These are phyloP conservation scores for Chelon labrosus DNA, from an alignment of 2,797 vertebrate species.

Conservation along the genomic window DNA sequence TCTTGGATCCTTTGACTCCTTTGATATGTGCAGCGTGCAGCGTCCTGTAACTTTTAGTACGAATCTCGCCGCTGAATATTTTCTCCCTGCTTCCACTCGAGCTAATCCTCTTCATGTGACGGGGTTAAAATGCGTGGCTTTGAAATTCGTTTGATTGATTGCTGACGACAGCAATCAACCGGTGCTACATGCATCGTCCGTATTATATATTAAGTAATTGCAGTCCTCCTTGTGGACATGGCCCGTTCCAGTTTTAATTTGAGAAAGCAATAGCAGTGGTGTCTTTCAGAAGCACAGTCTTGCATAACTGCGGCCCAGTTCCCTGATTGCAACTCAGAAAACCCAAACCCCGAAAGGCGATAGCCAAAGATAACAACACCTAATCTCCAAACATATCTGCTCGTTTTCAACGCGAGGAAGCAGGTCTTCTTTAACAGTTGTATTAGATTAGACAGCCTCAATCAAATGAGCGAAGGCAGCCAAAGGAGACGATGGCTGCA, in stretches of 20 bases:
- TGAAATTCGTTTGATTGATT: constrained; percentile 48
- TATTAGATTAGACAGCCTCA: constrained; percentile 79
- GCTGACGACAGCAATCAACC: constrained; percentile 45
- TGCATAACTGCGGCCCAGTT: constrained; percentile 39
- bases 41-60: constrained; percentile 30
- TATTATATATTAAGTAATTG: constrained; percentile 41
- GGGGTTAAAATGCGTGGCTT: constrained; percentile 26
- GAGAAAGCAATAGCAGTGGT: constrained; percentile 33
- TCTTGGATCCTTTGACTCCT: constrained; percentile 52
- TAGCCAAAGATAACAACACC: constrained; percentile 76
- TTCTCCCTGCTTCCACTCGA: constrained; percentile 15
- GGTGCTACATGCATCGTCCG: constrained; percentile 23
- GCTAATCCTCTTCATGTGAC: constrained; percentile 42
- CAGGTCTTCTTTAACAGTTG: constrained; percentile 57
- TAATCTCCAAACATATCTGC: constrained; percentile 80
- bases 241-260: constrained; percentile 52
- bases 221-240: constrained; percentile 31
- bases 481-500: constrained; percentile 57
- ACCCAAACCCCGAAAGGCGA: constrained; percentile 33
- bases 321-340: constrained; percentile 66
- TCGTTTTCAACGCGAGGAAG: constrained; percentile 65
- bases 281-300: constrained; percentile 65
- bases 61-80: constrained; percentile 26
- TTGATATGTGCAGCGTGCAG: constrained; percentile 46
- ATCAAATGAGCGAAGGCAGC: constrained; percentile 66